These are phyloP conservation scores for Vulpes ferrilata DNA, from an alignment of 2,113 vertebrate species.

Conservation along the genomic window DNA sequence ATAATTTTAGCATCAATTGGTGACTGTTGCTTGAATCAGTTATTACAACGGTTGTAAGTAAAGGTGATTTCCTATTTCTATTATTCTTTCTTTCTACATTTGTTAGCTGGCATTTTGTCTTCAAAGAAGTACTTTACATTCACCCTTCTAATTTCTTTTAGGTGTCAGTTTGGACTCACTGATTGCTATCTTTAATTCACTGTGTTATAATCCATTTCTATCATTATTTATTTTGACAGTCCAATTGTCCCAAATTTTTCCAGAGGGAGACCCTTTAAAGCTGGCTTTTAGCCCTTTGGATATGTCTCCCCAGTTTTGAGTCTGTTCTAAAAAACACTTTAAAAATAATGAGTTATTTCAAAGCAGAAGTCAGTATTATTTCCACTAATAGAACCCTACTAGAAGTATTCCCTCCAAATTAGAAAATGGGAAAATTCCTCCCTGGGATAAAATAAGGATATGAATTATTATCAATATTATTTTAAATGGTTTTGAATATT, in stretches of 20 bases:
- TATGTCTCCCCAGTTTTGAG: background rate
- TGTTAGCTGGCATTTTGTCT: background rate
- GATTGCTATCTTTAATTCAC: background rate
- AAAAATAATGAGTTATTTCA: constrained; percentile 29
- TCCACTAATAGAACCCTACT: background rate
- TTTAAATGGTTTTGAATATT: background rate
- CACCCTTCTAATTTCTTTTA: background rate
- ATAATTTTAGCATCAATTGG: background rate
- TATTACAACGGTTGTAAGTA: background rate
- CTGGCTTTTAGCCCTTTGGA: background rate
- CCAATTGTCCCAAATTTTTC: background rate
- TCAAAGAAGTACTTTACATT: background rate
- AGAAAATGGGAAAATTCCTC: background rate
- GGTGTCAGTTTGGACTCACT: background rate
- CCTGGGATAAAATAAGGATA: background rate
- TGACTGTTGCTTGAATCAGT: background rate
- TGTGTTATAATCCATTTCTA: constrained; percentile 3
- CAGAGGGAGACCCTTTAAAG: background rate
- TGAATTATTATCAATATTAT: constrained; percentile 10
- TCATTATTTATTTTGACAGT: background rate
- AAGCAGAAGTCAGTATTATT: constrained; percentile 13
- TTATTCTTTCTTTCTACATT: background rate
- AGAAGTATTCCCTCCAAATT: background rate
- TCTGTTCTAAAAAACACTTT: background rate
- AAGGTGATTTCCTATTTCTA: constrained; percentile 48